Conservation (phyloP, 2,797 vertebrate species). For the Micropoecilia bifurca region DNA sequence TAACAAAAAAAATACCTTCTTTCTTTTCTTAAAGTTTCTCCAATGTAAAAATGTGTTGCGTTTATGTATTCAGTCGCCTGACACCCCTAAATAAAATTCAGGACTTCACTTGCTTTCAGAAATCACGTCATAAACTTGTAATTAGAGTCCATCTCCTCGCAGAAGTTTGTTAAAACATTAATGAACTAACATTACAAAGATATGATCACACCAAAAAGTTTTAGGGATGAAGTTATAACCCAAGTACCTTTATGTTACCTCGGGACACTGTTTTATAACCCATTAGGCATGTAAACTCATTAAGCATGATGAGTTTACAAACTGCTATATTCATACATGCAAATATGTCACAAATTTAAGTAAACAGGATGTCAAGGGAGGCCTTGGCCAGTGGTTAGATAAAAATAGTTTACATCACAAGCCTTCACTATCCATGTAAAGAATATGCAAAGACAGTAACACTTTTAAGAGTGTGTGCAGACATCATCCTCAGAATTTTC, state of each 20-base stretch:
- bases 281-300: too few relatives aligned
- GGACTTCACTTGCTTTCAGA: not conserved
- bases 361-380: not conserved
- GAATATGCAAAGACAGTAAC: not conserved
- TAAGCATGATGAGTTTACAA: not conserved
- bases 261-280: too few relatives aligned
- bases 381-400: not conserved
- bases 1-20: not conserved
- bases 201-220: not conserved
- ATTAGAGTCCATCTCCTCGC: not conserved
- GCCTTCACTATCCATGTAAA: not conserved
- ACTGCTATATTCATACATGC: not conserved
- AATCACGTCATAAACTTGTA: not conserved
- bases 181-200: not conserved
- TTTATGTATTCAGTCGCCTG: not conserved
- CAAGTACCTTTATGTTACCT: too few relatives aligned
- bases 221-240: not conserved
- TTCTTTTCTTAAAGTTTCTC: not conserved
- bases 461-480: not conserved
- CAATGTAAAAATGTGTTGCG: not conserved
- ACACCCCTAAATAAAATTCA: not conserved
- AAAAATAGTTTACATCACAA: not conserved
- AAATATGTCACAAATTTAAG: not conserved
- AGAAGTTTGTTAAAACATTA: not conserved
- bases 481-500: not conserved